Base-by-base conservation (phyloP, 2,888 invertebrate genomes). In the Craniophora ligustri region DNA sequence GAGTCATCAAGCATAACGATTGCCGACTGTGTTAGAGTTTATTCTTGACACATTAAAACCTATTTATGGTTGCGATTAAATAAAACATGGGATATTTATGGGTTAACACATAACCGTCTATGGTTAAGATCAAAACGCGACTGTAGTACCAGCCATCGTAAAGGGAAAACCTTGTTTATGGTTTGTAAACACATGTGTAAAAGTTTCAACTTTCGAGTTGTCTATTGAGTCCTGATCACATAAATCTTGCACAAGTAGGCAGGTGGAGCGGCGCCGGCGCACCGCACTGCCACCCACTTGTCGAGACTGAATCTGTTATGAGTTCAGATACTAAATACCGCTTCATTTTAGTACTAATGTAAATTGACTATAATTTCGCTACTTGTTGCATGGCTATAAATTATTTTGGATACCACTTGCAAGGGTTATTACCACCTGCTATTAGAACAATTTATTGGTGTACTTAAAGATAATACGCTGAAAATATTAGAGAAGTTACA, bases 221-320 rank as follows among this genome's bases (percentile, higher is more conserved):
- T 67, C 60, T 70, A 66, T 66, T 60, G 71, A 72, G 66, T 76
- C 77, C 77, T 75, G 82, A 78, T 78, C 79, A 65, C 75, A 86
- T 88, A 87, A 88, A 86, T 87, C 84, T 82, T 62, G 59, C 61
- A 75, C 80, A 81, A 85, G 85, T 80, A 78, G 82, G 88, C 85
- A 86, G 88, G 87, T 84, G 84, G 78, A 81, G 69, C 82, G 89
- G 88, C 89, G 89, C 88, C 88, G 82, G 84, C 85, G 82, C 83
- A 78, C 65, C 68, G 68, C 68, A 53, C 73, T 66, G 61, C 79
- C 79, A 77, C 81, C 82, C 82, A 81, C 86, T 76, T 75, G 70
- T 76, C 72, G 69, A 59, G 57, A 53, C 72, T 74, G 76, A 70
- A 74, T 80, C 74, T 67, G 75, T 72, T 79, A 77, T 74, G 67